Evolutionary conservation across 1,140 invertebrate species (phyloP), one percentile per base, ranked within the genome.

Genomic region (Temnothorax nylanderi): DNA sequence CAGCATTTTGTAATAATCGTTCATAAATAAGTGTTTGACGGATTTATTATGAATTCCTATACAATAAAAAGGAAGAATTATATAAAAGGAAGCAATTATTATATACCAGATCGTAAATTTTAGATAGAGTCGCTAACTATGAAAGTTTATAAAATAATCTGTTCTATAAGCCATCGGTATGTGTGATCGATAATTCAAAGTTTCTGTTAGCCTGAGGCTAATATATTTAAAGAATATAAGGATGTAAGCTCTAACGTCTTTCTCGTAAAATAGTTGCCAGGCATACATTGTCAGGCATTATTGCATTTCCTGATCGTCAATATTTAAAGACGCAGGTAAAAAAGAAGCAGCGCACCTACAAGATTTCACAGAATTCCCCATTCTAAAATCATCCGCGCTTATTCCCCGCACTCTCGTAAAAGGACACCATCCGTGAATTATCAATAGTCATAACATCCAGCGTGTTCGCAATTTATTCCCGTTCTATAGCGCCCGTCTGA

Each of bases 361-460:
- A 41, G 77, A 80, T 44, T 41, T 80, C 34, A 54, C 32, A 34
- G 44, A 32, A 47, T 3, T n/a, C n/a, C n/a, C 26, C 64, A 21
- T 37, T 44, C n/a, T 67, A 80, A 80, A 80, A 51, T 54, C 32
- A 41, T 67, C 10, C 7, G 16, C 47, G 47, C 44, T 13, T 6
- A 58, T 58, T 34, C n/a, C 10, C 11, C 13, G 13, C 34, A 5
- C 47, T 18, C 49, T 26, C 49, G 49, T 69, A 44, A 56, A 69
- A 54, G 5, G 3, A 41, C 26, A 26, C 65, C 34, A 58, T 44
- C 1, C 37, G 37, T 69, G 51, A 71, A 81, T 81, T 71, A 81
- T 81, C 64, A 56, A 80, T 56, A 37, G 11, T 26, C 49, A 47
- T 71, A 81, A 81, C 2, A 26, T 6, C 74, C 26, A 26, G 44